Conservation (phyloP, 35 echinoderm and acorn worm genomes). For the Patiria miniata region DNA sequence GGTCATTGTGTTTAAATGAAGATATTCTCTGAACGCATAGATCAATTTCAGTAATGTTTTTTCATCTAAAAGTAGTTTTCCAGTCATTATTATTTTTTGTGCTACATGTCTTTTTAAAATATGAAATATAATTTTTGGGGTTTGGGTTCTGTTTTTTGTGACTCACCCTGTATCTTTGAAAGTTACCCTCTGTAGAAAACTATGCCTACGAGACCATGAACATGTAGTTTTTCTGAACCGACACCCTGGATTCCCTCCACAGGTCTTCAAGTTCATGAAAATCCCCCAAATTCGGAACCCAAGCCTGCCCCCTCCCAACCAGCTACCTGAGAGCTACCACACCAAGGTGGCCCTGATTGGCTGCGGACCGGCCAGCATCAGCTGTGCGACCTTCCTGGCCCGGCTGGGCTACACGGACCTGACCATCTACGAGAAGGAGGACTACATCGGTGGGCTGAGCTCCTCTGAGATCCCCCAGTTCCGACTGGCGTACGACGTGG, state of each 20-base stretch:
- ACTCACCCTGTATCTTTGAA: too few relatives aligned
- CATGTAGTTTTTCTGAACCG: background rate
- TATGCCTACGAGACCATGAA: too few relatives aligned
- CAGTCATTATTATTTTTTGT: too few relatives aligned
- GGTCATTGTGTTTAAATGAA: too few relatives aligned
- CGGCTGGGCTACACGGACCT: slow-evolving; percentile 83
- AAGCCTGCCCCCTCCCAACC: slow-evolving; percentile 47
- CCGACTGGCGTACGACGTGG: slow-evolving; percentile 80
- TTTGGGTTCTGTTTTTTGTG: too few relatives aligned
- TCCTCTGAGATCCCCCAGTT: slow-evolving; percentile 98
- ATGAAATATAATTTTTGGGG: too few relatives aligned
- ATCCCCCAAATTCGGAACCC: slow-evolving; percentile 95
- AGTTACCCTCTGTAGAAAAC: too few relatives aligned
- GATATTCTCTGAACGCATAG: too few relatives aligned
- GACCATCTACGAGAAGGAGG: slow-evolving; percentile 93
- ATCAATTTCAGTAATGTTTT: too few relatives aligned
- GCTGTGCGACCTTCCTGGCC: slow-evolving; percentile 97
- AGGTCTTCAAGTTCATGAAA: slow-evolving; percentile 91
- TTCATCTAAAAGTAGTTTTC: too few relatives aligned
- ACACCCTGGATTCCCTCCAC: background rate
- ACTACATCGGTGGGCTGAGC: slow-evolving; percentile 92
- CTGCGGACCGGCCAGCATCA: slow-evolving; percentile 92
- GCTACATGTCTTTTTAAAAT: too few relatives aligned
- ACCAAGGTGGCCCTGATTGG: slow-evolving; percentile 88
- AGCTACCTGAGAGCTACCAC: slow-evolving; percentile 70